A percentile compares a stretch with the other conserved stretches of the same genome.
phyloP scores from a whole-genome alignment of 2,113 vertebrate genomes.

The Caranx ignobilis region DNA sequence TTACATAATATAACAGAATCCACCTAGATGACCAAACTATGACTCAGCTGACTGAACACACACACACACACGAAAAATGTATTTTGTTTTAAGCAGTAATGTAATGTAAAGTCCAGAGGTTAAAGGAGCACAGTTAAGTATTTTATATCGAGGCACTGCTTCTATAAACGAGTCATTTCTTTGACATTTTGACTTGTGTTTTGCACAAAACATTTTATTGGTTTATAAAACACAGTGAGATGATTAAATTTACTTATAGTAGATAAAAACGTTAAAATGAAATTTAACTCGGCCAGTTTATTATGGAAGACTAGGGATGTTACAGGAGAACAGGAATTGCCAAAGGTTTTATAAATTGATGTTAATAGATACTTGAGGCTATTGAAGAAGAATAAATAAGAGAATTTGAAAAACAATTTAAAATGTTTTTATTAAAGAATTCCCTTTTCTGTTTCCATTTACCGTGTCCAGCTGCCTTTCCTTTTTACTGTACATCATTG shows the following conservation, averaged over 20 bases:
- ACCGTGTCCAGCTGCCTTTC: too few relatives aligned
- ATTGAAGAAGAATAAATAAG: too few relatives aligned
- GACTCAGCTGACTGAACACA: conserved; percentile 4
- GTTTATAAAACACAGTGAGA: neutral
- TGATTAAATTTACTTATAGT: neutral
- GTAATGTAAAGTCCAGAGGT: neutral
- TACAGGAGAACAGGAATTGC: too few relatives aligned
- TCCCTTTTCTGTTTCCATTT: too few relatives aligned
- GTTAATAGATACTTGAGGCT: too few relatives aligned
- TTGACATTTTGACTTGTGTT: neutral
- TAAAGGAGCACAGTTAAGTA: neutral
- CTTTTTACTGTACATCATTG: too few relatives aligned
- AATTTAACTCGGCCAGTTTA: neutral
- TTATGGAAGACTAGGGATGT: too few relatives aligned
- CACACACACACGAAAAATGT: neutral
- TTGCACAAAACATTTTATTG: neutral
- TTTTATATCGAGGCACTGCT: neutral
- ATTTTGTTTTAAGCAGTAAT: neutral
- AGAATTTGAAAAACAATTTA: too few relatives aligned
- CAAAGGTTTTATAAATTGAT: too few relatives aligned
- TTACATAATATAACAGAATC: conserved; percentile 6
- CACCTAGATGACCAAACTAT: conserved; percentile 18
- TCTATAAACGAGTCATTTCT: neutral
- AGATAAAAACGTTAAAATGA: neutral
- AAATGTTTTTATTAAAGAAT: too few relatives aligned